Evolutionary conservation across 2,888 invertebrate species (phyloP), one percentile per base, ranked within the genome.

Genomic region (Litoditis marina): DNA sequence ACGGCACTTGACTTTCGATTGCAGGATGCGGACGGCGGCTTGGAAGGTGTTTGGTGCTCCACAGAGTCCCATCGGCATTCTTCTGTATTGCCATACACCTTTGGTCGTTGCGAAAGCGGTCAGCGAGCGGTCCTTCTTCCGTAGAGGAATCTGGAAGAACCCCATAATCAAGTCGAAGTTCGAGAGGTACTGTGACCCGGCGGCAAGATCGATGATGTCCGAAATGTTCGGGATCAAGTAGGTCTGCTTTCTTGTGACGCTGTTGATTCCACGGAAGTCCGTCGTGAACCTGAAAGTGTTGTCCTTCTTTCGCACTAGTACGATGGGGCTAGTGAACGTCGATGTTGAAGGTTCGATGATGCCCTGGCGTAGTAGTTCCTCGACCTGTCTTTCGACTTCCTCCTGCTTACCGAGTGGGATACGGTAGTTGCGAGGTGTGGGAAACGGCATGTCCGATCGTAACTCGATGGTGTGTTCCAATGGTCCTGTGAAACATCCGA

Each of bases 41-140:
- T 60, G 60, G 39, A 74, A 74, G 0, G 69, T 65, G 30, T 53
- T 34, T 0, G 74, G 74, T 0, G 69, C 57, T 0, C 65, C 60
- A 6, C 59, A 56, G 1, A 74, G 27, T 0, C 74, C 74, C 39
- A 72, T 66, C 0, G 74, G 68, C 55, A 72, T 60, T 4, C 66
- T 16, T 0, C 59, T 19, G 47, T 57, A 74, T 42, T 74, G 66
- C 25, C 55, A 74, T 4, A 62, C 27, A 1, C 74, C 74, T 19
- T 34, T 28, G 0, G 55, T 54, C 1, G 68, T 69, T 1, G 62
- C 50, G 57, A 75, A 75, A 0, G 75, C 72, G 0, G 74, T 75
- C 7, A 66, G 47, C 4, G 54, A 54, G 22, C 64, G 51, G 53
- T 70, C 68, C 13, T 42, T 27, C 30, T 57, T 27, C 22, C 47